phyloP scores from a whole-genome alignment of 2,888 invertebrate genomes.

The Galerucella pusilla region DNA sequence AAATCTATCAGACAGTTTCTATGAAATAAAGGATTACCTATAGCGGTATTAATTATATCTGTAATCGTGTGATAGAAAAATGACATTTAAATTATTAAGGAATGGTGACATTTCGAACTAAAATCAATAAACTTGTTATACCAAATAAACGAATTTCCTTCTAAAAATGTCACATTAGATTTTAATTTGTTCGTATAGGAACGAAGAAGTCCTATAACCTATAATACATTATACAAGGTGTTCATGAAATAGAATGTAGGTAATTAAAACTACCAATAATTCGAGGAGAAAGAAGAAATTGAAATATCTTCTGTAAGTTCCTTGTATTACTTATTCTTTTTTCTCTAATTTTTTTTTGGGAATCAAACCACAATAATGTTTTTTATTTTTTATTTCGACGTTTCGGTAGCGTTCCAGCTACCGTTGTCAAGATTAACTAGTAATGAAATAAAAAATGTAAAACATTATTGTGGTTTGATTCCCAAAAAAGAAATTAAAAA shows the following conservation, averaged over 20 bases:
- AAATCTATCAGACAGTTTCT: too few species aligned
- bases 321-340: too few species aligned
- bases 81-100: neutral
- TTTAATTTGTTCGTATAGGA: neutral
- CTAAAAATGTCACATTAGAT: neutral
- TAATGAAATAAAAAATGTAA: too few species aligned
- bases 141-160: neutral
- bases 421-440: too few species aligned
- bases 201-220: neutral
- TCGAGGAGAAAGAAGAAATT: too few species aligned
- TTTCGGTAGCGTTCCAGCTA: too few species aligned
- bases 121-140: neutral
- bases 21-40: neutral
- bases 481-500: neutral
- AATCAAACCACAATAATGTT: too few species aligned
- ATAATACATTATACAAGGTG: neutral
- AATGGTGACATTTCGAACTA: neutral
- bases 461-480: too few species aligned
- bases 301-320: too few species aligned
- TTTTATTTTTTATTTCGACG: too few species aligned
- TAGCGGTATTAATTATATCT: neutral
- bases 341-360: too few species aligned
- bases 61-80: conserved; percentile 1
- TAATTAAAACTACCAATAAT: neutral
- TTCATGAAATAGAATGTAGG: neutral